Evolutionary conservation across 2,888 invertebrate species (phyloP).

Genomic region (Sminthurides aquaticus): DNA sequence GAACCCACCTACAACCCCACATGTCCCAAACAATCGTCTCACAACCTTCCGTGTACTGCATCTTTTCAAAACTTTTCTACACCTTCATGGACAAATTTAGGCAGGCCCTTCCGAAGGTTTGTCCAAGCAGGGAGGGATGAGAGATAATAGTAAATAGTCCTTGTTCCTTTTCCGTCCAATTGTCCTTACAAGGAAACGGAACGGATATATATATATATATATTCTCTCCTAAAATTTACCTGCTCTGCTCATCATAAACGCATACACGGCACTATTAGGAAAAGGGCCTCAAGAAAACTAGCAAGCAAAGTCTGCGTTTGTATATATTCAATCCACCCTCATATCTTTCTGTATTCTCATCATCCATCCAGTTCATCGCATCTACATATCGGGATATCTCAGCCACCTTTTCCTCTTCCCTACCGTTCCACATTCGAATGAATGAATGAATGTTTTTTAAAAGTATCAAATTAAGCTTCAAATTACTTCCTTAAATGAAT

Average conservation of each 20-base stretch:
- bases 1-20: neutral
- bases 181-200: too few species aligned
- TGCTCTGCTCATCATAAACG: too few species aligned
- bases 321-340: too few species aligned
- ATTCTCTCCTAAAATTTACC: too few species aligned
- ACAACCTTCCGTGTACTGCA: neutral
- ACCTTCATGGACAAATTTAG: neutral
- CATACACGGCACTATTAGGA: too few species aligned
- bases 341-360: too few species aligned
- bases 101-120: neutral
- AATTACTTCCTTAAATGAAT: neutral
- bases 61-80: neutral
- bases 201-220: too few species aligned
- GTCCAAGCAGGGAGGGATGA: too few species aligned
- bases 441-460: neutral
- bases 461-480: conserved; percentile 4
- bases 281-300: too few species aligned
- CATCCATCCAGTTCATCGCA: neutral
- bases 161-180: too few species aligned
- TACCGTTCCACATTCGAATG: neutral
- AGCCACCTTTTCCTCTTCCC: neutral
- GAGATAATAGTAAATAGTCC: too few species aligned
- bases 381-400: neutral
- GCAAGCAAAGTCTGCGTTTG: too few species aligned
- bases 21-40: neutral